Evolutionary conservation across 2,888 invertebrate species (phyloP).

Genomic region (Pachycephus smyrnensis): DNA sequence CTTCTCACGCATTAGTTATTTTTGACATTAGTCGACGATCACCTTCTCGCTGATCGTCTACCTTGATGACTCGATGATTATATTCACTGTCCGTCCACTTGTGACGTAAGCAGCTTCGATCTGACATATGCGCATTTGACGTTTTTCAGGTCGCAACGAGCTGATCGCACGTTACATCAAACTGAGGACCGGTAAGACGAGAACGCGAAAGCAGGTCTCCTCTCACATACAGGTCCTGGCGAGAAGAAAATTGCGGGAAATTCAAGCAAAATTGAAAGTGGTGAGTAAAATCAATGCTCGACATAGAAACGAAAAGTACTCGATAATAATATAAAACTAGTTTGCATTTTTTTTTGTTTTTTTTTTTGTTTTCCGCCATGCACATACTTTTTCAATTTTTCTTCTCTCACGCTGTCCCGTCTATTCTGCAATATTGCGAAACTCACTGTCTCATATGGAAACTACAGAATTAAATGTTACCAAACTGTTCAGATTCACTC

Average conservation of each 20-base stretch:
- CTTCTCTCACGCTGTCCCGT: not conserved
- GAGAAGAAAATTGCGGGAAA: constrained; percentile 96
- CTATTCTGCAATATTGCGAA: not conserved
- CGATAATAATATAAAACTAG: not conserved
- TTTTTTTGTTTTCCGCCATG: not conserved
- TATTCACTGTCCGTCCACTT: not conserved
- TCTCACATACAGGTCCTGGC: constrained; percentile 99
- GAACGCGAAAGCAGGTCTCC: constrained; percentile 99
- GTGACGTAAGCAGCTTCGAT: not conserved
- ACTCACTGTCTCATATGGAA: not conserved
- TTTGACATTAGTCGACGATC: no score
- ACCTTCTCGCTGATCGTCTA: no score
- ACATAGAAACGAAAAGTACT: not conserved
- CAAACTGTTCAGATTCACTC: not conserved
- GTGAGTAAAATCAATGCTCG: constrained; percentile 71
- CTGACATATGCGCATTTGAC: not conserved
- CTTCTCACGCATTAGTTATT: not conserved
- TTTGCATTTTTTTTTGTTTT: not conserved
- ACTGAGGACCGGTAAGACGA: constrained; percentile 98
- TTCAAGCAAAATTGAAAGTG: constrained; percentile 98
- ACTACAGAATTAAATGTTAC: not conserved
- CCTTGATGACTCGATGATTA: not conserved
- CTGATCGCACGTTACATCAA: constrained; percentile 99
- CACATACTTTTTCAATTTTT: not conserved
- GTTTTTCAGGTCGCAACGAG: constrained; percentile 89